These are phyloP conservation scores for Yponomeuta cagnagella DNA, from an alignment of 2,888 invertebrate species.

Conservation along the genomic window DNA sequence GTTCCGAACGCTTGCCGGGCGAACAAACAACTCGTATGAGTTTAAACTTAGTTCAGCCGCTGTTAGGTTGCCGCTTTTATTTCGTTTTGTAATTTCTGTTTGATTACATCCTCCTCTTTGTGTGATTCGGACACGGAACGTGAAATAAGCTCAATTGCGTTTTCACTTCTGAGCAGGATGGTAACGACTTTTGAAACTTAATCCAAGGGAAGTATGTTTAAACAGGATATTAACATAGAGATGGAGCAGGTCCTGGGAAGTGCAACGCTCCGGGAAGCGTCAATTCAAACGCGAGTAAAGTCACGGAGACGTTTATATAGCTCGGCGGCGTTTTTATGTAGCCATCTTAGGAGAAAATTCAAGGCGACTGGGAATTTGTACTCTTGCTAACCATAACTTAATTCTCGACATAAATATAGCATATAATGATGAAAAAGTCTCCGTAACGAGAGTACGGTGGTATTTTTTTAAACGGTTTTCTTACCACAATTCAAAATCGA, in stretches of 20 bases:
- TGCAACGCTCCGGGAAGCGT: not conserved
- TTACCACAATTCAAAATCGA: no score
- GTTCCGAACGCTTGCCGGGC: not conserved
- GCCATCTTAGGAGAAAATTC: no score
- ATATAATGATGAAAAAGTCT: no score
- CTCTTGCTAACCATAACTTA: no score
- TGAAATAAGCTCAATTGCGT: not conserved
- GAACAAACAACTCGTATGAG: not conserved
- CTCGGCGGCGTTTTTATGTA: no score
- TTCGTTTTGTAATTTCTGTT: not conserved
- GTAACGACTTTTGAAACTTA: not conserved
- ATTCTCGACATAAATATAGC: no score
- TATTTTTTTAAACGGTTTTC: no score
- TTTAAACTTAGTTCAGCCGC: not conserved
- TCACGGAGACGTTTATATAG: not conserved
- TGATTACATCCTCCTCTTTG: not conserved
- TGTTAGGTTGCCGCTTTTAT: not conserved
- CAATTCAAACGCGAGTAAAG: not conserved
- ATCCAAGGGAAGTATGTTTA: conserved; percentile 1
- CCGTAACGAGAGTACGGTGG: no score
- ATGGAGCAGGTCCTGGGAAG: not conserved
- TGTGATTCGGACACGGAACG: not conserved
- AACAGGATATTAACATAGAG: conserved; percentile 1
- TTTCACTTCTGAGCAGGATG: not conserved
- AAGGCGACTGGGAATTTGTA: no score